Evolutionary conservation across 2,113 vertebrate genomes (phyloP).

Genomic region (Oncorhynchus gorbuscha): DNA sequence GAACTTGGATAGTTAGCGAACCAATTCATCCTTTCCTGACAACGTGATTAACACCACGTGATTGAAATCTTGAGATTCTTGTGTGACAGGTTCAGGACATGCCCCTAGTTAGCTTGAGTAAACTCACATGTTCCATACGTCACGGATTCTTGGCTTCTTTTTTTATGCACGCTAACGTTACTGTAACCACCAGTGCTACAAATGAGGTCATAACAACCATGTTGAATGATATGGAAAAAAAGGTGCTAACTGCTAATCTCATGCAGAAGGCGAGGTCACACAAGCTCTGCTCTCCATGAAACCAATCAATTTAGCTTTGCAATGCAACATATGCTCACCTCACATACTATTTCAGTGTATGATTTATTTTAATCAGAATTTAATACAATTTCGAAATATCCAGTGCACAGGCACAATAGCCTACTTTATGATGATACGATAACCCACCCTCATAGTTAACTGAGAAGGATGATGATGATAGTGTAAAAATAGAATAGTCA

Average conservation of each 20-base stretch:
- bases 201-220: background rate
- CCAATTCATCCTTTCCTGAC: background rate
- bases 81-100: constrained; percentile 68
- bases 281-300: too few species aligned
- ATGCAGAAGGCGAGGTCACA: too few species aligned
- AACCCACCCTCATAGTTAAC: background rate
- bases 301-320: too few species aligned
- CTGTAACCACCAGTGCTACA: background rate
- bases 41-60: constrained; percentile 26
- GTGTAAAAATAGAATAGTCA: constrained; percentile 7
- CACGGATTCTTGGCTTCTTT: too few species aligned
- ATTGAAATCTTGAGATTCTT: constrained; percentile 45
- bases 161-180: too few species aligned
- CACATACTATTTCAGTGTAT: too few species aligned
- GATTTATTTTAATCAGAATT: too few species aligned
- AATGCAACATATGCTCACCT: too few species aligned
- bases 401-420: background rate
- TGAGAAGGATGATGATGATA: background rate
- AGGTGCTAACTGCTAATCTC: too few species aligned
- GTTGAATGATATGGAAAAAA: background rate
- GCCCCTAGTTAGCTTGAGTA: constrained; percentile 18
- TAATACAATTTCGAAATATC: background rate
- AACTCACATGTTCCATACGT: constrained; percentile 21
- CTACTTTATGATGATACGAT: background rate
- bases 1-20: background rate